Percentiles rank a stretch among this genome's conserved stretches.
These are phyloP conservation scores for Tolypeutes matacus DNA, from an alignment of 2,797 vertebrate species.

Conservation along the genomic window DNA sequence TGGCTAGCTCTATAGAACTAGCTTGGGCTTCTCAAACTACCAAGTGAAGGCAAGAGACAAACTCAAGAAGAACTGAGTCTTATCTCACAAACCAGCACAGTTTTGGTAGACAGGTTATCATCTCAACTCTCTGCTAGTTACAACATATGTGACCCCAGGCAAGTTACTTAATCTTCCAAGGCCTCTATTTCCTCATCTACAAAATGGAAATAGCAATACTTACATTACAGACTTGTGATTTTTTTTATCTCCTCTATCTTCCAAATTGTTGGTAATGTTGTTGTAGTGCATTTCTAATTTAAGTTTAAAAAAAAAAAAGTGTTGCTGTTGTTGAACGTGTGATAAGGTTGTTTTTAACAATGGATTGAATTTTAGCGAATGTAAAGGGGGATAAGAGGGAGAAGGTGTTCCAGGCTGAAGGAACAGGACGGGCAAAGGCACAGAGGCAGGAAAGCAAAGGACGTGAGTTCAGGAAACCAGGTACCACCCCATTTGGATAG, in stretches of 20 bases:
- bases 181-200: background rate
- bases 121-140: background rate
- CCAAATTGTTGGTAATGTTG: background rate
- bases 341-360: background rate
- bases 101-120: background rate
- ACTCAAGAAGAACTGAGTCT: background rate
- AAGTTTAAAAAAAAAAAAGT: background rate
- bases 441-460: background rate
- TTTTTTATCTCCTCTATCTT: background rate
- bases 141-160: background rate
- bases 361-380: background rate
- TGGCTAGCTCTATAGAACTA: background rate
- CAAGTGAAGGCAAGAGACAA: background rate
- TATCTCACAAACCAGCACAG: background rate
- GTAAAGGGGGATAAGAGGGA: background rate
- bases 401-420: background rate
- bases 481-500: background rate
- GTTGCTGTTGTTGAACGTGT: background rate
- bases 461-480: background rate
- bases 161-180: background rate
- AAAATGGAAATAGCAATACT: slow-evolving; percentile 4
- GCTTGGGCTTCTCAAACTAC: background rate
- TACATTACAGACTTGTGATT: background rate
- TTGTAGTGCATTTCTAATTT: background rate
- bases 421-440: background rate